Conservation (phyloP, 2,888 invertebrate species). For the Drosophila sordidula region DNA sequence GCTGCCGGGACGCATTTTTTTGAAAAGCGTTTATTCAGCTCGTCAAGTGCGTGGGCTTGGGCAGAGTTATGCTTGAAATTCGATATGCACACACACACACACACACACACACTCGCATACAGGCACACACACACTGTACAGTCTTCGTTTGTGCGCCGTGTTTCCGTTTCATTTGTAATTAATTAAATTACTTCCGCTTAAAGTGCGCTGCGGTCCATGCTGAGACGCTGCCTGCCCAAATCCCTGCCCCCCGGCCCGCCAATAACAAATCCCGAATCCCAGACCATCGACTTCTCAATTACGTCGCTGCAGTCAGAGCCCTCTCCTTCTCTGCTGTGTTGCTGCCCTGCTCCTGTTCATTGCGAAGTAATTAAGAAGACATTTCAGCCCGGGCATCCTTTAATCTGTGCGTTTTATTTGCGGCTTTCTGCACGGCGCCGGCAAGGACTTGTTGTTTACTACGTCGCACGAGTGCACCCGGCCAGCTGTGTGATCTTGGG, state of each 20-base stretch:
- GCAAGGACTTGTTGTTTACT: slow-evolving; percentile 48
- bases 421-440: slow-evolving; percentile 34
- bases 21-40: slow-evolving; percentile 49
- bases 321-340: not conserved
- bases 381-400: slow-evolving; percentile 81
- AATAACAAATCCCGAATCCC: slow-evolving; percentile 34
- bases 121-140: slow-evolving; percentile 1
- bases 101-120: not conserved
- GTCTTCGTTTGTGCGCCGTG: slow-evolving; percentile 49
- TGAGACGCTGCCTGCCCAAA: slow-evolving; percentile 48
- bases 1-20: slow-evolving; percentile 47
- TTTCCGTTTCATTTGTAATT: slow-evolving; percentile 82
- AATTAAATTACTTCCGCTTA: slow-evolving; percentile 83
- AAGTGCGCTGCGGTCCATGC: slow-evolving; percentile 54
- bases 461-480: slow-evolving; percentile 52
- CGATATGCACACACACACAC: slow-evolving; percentile 21
- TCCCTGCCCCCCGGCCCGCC: not conserved
- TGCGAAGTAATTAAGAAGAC: slow-evolving; percentile 82
- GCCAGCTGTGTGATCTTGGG: slow-evolving; percentile 31
- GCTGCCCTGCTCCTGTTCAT: slow-evolving; percentile 46
- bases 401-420: slow-evolving; percentile 81
- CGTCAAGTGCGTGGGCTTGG: slow-evolving; percentile 27
- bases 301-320: slow-evolving; percentile 45
- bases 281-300: slow-evolving; percentile 73
- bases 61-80: slow-evolving; percentile 45